Base-by-base conservation (phyloP, 2,113 vertebrate genomes). In the Talpa occidentalis region DNA sequence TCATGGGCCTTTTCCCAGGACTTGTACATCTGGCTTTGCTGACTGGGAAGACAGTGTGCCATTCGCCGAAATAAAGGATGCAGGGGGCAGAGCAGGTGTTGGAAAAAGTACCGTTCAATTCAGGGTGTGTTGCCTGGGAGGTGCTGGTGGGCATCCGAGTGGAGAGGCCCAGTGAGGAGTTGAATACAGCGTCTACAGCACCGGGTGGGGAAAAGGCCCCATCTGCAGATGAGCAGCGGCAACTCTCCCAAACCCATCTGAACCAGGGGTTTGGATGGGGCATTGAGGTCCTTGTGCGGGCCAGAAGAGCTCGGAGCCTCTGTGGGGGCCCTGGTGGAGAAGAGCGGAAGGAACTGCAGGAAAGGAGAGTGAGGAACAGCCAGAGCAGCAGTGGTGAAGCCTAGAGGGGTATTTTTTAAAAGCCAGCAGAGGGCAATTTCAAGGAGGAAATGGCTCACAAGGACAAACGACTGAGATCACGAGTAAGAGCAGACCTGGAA, bases 11-110 rank as follows among this genome's bases (percentile, higher is more conserved):
- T 88, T 73, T 77, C 74, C 37, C 17, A 54, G 84, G 56, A 44
- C 59, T 10, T 32, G 37, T n/a, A 12, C 19, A 28, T 17, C 69
- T 35, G 49, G 42, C 69, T 62, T 16, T 32, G 76, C 26, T 22
- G 17, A 56, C 62, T 7, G 72, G 7, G 30, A 32, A 62, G 37
- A 24, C 1, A 1, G 9, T 2, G 4, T 17, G 21, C 17, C 56
- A 1, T 0, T 35, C 73, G 3, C 32, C 24, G 47, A 19, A 37
- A 37, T 1, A 2, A 19, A 28, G 49, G n/a, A 1, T 1, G n/a
- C 12, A 1, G 47, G 28, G 6, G 12, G 42, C 42, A 22, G 9
- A 67, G n/a, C 47, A 37, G 64, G 28, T 15, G 4, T 28, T 17
- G 15, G 8, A 42, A 16, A 10, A 19, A 66, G 5, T 2, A 1